Conservation (phyloP, 2,113 vertebrate species). For the Chaetodon trifascialis region DNA sequence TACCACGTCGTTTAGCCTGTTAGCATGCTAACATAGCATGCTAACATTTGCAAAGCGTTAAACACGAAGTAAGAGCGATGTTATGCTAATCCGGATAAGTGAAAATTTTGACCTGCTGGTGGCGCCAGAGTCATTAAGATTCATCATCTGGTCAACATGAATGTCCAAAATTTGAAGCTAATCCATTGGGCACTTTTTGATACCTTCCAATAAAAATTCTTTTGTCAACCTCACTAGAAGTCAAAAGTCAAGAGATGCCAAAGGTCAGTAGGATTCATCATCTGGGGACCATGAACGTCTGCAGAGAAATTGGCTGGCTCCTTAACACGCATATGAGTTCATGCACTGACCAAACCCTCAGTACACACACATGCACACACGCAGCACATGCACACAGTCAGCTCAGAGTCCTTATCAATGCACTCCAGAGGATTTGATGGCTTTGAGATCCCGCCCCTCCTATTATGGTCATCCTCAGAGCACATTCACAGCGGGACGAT, state of each 20-base stretch:
- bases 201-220: too few species aligned
- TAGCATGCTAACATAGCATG: not conserved
- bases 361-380: not conserved
- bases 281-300: not conserved
- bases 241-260: not conserved
- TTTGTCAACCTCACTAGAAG: not conserved
- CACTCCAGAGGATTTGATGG: conserved; percentile 81
- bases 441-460: conserved; percentile 70
- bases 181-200: too few species aligned
- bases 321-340: conserved; percentile 8
- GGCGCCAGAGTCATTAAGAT: not conserved
- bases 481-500: conserved; percentile 72
- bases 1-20: too few species aligned
- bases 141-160: not conserved
- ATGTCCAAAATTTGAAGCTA: too few species aligned
- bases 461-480: conserved; percentile 79
- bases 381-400: not conserved
- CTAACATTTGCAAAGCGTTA: not conserved
- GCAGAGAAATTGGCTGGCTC: not conserved
- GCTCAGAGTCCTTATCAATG: conserved; percentile 78
- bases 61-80: too few species aligned
- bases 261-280: not conserved
- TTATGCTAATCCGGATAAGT: too few species aligned
- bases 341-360: conserved; percentile 33
- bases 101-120: not conserved